Percentiles rank a stretch among this genome's conserved stretches.
phyloP scores from a whole-genome alignment of 1,140 invertebrate species.

The Bicyclus anynana region DNA sequence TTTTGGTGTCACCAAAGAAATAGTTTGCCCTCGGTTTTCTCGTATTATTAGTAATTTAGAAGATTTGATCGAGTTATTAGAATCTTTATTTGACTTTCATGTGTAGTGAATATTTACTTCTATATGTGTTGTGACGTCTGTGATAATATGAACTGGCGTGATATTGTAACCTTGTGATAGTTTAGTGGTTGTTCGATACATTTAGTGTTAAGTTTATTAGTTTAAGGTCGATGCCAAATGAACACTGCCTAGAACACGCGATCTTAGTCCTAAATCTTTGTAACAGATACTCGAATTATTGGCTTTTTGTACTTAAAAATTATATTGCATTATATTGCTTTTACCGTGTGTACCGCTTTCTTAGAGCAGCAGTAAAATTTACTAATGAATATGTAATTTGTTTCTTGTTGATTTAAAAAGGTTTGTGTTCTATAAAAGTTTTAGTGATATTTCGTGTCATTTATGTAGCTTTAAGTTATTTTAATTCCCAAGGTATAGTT shows the following conservation, averaged over 20 bases:
- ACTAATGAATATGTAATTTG: neutral
- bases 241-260: constrained; percentile 71
- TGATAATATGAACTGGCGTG: constrained; percentile 28
- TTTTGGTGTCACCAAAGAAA: neutral
- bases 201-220: constrained; percentile 46
- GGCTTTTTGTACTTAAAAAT: constrained; percentile 21
- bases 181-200: constrained; percentile 34
- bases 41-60: neutral
- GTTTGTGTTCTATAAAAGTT: neutral
- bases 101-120: constrained; percentile 9
- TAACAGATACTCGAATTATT: constrained; percentile 19
- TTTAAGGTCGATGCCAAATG: constrained; percentile 35
- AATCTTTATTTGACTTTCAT: neutral
- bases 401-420: neutral
- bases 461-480: no score
- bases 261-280: constrained; percentile 37
- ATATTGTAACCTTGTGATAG: constrained; percentile 64
- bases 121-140: constrained; percentile 2
- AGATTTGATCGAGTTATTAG: neutral
- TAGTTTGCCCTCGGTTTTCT: neutral
- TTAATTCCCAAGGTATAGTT: no score
- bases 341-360: neutral
- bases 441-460: no score
- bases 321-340: neutral
- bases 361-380: neutral